phyloP scores from a whole-genome alignment of 2,113 vertebrate species.

The Gnathonemus echidnorhynchus region DNA sequence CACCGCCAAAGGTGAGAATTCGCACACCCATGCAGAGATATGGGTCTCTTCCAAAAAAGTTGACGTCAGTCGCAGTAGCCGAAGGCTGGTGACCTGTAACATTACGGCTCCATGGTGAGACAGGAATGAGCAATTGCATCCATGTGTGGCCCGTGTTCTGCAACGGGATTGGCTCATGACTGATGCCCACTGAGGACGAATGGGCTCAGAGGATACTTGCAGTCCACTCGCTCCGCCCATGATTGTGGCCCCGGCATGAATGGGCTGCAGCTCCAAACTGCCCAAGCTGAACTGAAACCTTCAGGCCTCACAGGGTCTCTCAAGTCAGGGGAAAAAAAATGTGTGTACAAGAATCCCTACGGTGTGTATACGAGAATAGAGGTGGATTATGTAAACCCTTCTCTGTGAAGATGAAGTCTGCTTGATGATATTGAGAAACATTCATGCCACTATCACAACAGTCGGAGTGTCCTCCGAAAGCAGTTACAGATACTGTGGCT shows the following conservation, averaged over 20 bases:
- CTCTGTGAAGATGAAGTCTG: not conserved
- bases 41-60: not conserved
- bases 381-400: not conserved
- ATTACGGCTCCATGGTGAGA: not conserved
- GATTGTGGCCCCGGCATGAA: not conserved
- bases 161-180: not conserved
- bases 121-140: not conserved
- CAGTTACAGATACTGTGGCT: not conserved
- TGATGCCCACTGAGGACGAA: not conserved
- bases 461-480: not conserved
- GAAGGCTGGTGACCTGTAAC: not conserved
- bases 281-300: not conserved
- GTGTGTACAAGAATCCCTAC: not conserved
- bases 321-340: not conserved
- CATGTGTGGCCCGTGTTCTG: not conserved
- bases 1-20: not conserved
- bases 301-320: not conserved
- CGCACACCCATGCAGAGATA: not conserved
- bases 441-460: not conserved
- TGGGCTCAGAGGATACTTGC: not conserved
- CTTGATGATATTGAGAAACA: not conserved
- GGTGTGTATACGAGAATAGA: not conserved
- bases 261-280: not conserved
- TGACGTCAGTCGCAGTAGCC: not conserved
- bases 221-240: not conserved